A percentile compares a stretch with the other conserved stretches of the same genome.
Evolutionary conservation across 2,888 invertebrate genomes (phyloP).

Genomic region (Drepana falcataria): DNA sequence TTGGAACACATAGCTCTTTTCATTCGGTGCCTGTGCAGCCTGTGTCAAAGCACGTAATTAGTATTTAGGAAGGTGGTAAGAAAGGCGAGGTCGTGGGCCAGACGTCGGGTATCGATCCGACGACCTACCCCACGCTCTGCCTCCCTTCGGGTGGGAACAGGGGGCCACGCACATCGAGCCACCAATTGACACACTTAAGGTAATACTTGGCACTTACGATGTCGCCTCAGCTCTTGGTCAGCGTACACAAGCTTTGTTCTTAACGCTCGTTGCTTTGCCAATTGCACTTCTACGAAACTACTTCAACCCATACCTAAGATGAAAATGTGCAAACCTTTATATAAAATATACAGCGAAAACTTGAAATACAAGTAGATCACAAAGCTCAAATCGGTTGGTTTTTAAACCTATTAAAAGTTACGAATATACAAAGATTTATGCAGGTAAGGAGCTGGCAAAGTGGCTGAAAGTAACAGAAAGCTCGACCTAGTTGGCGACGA

Average conservation of each 20-base stretch:
- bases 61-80: conserved; percentile 80
- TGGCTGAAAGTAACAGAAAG: conserved; percentile 65
- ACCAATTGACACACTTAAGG: conserved; percentile 78
- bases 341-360: not conserved
- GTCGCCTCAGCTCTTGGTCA: conserved; percentile 47
- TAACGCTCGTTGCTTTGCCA: not conserved
- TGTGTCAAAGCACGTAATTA: conserved; percentile 79
- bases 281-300: not conserved
- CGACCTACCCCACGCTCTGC: conserved; percentile 76
- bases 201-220: conserved; percentile 70
- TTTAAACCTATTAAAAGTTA: not conserved
- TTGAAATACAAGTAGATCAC: not conserved
- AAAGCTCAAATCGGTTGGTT: not conserved
- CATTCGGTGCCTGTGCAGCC: conserved; percentile 68
- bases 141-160: conserved; percentile 45
- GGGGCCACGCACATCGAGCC: conserved; percentile 74
- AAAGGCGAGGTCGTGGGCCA: conserved; percentile 79
- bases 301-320: not conserved
- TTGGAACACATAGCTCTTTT: conserved; percentile 66
- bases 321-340: too few species aligned
- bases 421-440: conserved; percentile 3
- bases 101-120: conserved; percentile 83
- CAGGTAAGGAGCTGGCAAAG: conserved; percentile 40
- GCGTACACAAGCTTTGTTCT: conserved; percentile 15
- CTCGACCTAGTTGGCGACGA: conserved; percentile 73